Base-by-base conservation (phyloP, 2,797 vertebrate genomes). In the Cyclura pinguis region DNA sequence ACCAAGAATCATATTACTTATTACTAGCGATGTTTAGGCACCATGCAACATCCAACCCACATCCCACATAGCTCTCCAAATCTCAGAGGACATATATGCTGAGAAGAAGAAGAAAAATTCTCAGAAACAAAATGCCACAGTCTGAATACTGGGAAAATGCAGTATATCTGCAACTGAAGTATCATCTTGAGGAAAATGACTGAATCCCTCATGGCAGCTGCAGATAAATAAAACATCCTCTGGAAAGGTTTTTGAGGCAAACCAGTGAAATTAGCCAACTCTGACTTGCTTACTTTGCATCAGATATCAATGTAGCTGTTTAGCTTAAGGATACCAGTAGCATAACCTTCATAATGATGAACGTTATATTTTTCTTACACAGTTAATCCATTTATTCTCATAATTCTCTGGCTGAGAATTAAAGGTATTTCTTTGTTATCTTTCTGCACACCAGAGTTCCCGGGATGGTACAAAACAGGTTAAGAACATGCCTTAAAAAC, bases 281-380 rank as follows among this genome's bases (percentile, higher is more conserved):
- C 24, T 50, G 27, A 3, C 20, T 35, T 38, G 32, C 16, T 80
- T 72, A 42, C 24, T 72, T 27, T 82, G 64, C 24, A 72, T 18
- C 27, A 18, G 12, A 69, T 38, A 50, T 62, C 50, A 88, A 32
- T 4, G n/a, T 59, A 59, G 50, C 64, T 72, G 38, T 14, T 78
- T 35, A 14, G 69, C 22, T 27, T 74, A 81, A 86, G 20, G 32
- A 2, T 88, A 35, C 78, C 50, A 38, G 29, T 29, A 29, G n/a
- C n/a, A 81, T 35, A 67, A n/a, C 6, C 62, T 81, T 32, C 32
- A 69, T 88, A 52, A 88, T 86, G 76, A 74, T 64, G 47, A 64
- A 47, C 35, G 82, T n/a, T 7, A 50, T 85, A 29, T 73, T 35
- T 77, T 52, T 73, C 55, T 47, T 72, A 62, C 29, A 12, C 27